Conservation (phyloP, 2,797 vertebrate species). For the Ataeniobius toweri region DNA sequence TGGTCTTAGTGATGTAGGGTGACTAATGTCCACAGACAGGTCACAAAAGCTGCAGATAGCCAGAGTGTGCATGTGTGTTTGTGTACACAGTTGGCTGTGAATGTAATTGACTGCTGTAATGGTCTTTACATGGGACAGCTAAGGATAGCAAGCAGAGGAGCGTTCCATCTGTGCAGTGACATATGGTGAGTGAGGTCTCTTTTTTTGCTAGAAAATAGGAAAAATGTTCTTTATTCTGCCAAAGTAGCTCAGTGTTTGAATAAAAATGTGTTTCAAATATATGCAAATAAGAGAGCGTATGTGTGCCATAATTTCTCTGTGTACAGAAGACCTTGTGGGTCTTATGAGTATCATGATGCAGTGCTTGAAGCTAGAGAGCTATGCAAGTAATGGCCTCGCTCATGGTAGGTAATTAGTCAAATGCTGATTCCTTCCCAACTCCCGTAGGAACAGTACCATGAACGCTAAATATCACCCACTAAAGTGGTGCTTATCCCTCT, state of each 20-base stretch:
- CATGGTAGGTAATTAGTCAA: slow-evolving; percentile 73
- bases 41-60: slow-evolving; percentile 50
- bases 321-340: slow-evolving; percentile 37
- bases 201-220: slow-evolving; percentile 16
- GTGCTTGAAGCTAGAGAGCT: slow-evolving; percentile 50
- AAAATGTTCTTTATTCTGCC: slow-evolving; percentile 12
- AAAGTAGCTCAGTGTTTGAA: slow-evolving; percentile 7
- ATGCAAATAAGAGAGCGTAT: slow-evolving; percentile 20
- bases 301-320: slow-evolving; percentile 18
- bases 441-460: slow-evolving; percentile 56
- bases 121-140: slow-evolving; percentile 50
- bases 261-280: slow-evolving; percentile 29
- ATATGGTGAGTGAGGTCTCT: slow-evolving; percentile 54
- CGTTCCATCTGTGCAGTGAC: slow-evolving; percentile 22
- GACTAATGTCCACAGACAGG: slow-evolving; percentile 58
- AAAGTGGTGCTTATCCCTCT: slow-evolving; percentile 67
- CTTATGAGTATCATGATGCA: slow-evolving; percentile 58
- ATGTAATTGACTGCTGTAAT: slow-evolving; percentile 50
- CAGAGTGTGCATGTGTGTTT: slow-evolving; percentile 10
- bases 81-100: slow-evolving; percentile 35
- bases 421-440: slow-evolving; percentile 67
- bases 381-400: slow-evolving; percentile 60
- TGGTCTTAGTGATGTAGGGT: slow-evolving; percentile 41
- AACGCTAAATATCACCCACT: slow-evolving; percentile 66
- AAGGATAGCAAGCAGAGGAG: slow-evolving; percentile 34